Percentiles rank a stretch among this genome's conserved stretches.
These are phyloP conservation scores for Zaprionus vittiger DNA, from an alignment of 1,140 invertebrate genomes.

Conservation along the genomic window DNA sequence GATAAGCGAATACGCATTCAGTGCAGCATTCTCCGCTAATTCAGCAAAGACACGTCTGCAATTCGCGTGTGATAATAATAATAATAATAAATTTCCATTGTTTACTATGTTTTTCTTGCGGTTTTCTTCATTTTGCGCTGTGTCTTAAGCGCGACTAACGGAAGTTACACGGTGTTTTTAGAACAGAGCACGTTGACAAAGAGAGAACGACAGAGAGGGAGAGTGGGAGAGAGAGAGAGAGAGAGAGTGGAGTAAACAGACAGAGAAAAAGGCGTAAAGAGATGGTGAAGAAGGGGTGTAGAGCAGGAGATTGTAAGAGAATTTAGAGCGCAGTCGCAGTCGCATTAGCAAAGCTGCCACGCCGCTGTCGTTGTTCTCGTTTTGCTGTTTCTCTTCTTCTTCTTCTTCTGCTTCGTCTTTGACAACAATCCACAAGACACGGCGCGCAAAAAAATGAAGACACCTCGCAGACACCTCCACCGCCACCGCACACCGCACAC, in stretches of 20 bases:
- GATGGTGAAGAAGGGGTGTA: neutral
- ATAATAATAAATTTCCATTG: constrained; percentile 51
- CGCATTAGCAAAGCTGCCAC: constrained; percentile 60
- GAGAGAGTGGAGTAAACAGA: neutral
- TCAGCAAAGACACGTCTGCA: constrained; percentile 51
- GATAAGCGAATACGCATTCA: constrained; percentile 34
- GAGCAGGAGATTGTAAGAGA: neutral
- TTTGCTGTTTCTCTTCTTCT: constrained; percentile 34
- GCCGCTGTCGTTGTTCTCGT: constrained; percentile 29
- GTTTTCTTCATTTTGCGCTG: neutral
- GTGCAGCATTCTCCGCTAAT: constrained; percentile 26
- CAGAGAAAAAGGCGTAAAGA: neutral
- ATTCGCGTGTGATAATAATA: constrained; percentile 27
- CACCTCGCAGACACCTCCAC: constrained; percentile 33
- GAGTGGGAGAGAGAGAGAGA: neutral
- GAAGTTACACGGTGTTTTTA: constrained; percentile 56
- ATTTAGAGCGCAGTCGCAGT: constrained; percentile 61
- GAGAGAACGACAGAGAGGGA: neutral
- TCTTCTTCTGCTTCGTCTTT: neutral
- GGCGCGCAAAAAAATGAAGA: constrained; percentile 46
- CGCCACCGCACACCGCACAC: no score
- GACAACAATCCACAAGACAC: constrained; percentile 26
- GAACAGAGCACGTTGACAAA: neutral
- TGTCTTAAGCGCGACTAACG: constrained; percentile 63
- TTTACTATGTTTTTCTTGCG: constrained; percentile 46